Evolutionary conservation across 2,888 invertebrate genomes (phyloP).

Genomic region (Xestobium rufovillosum): DNA sequence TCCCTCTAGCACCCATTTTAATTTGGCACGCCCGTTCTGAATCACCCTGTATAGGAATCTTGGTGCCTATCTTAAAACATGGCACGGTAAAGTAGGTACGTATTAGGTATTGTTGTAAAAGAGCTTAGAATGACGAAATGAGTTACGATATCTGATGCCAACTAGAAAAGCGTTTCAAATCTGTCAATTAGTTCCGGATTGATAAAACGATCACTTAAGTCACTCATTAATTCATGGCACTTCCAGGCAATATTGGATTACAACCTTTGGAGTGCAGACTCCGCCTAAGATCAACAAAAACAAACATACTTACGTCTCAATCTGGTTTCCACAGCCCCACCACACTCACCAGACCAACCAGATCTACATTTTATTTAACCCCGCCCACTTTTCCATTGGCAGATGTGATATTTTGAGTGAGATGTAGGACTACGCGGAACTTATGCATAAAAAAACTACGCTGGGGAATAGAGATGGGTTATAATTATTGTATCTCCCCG

Average conservation of each 20-base stretch:
- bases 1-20: too few relatives aligned
- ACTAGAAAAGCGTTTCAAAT: too few relatives aligned
- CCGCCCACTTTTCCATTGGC: constrained; percentile 37
- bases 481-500: too few relatives aligned
- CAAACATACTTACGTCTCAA: constrained; percentile 46
- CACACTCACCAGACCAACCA: constrained; percentile 29
- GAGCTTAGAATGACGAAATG: too few relatives aligned
- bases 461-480: too few relatives aligned
- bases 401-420: constrained; percentile 33
- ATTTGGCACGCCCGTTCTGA: too few relatives aligned
- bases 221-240: constrained; percentile 38
- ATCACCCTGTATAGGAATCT: too few relatives aligned
- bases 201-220: constrained; percentile 41
- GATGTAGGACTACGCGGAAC: constrained; percentile 27
- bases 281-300: constrained; percentile 39
- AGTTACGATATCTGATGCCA: too few relatives aligned
- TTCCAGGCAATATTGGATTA: constrained; percentile 38
- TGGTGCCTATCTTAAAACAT: too few relatives aligned
- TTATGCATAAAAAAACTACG: too few relatives aligned
- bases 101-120: too few relatives aligned
- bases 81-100: too few relatives aligned
- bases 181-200: constrained; percentile 28
- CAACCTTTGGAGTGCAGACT: constrained; percentile 35
- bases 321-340: constrained; percentile 34
- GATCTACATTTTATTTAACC: constrained; percentile 25